These are phyloP conservation scores for Syndactyla subalaris DNA, from an alignment of 2,797 vertebrate genomes.

Conservation along the genomic window DNA sequence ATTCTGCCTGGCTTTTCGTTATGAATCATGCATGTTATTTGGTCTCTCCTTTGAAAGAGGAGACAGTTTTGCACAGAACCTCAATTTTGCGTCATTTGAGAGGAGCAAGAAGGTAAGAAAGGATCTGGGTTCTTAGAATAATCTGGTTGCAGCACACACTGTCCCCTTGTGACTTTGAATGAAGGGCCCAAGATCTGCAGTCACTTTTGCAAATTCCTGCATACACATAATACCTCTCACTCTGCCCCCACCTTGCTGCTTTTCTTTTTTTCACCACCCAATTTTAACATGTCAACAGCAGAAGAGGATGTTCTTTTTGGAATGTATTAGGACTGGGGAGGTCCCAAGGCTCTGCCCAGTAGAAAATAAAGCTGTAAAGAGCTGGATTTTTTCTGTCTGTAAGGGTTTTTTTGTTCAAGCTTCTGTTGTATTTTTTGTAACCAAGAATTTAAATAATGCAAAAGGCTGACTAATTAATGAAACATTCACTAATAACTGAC, in stretches of 20 bases:
- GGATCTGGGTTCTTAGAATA: neutral
- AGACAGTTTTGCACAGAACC: neutral
- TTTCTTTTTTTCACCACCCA: rapidly evolving
- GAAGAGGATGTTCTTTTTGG: neutral
- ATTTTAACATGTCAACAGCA: neutral
- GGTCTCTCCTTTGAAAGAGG: neutral
- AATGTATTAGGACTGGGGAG: neutral
- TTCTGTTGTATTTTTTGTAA: neutral
- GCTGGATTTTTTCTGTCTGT: neutral
- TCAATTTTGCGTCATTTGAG: neutral
- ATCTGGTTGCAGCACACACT: neutral
- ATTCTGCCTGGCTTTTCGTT: slow-evolving; percentile 73
- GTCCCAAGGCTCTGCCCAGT: neutral
- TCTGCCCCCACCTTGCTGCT: neutral
- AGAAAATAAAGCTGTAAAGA: neutral
- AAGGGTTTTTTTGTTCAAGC: neutral
- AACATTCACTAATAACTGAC: neutral
- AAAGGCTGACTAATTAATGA: neutral
- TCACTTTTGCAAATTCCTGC: neutral
- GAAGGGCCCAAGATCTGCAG: neutral
- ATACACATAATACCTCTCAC: rapidly evolving
- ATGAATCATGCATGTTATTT: slow-evolving; percentile 52
- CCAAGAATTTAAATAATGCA: neutral
- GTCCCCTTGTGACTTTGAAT: neutral
- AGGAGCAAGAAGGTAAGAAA: neutral